Evolutionary conservation across 2,113 vertebrate genomes (phyloP).

Genomic region (Paracanthobrama guichenoti): DNA sequence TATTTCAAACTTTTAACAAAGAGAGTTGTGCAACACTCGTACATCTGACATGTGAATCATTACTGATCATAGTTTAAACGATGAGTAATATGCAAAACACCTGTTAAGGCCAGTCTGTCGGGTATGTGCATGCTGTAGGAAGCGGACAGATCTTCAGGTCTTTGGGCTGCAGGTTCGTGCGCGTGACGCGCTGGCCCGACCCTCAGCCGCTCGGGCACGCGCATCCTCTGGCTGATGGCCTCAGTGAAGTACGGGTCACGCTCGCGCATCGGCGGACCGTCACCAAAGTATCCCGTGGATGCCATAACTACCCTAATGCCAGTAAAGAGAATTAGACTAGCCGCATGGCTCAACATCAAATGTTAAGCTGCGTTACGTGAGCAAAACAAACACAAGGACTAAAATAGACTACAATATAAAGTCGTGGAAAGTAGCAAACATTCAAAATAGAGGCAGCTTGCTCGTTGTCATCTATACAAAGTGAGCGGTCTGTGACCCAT

Average conservation of each 20-base stretch:
- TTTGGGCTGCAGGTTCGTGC: constrained; percentile 33
- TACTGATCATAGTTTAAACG: background rate
- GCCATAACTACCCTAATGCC: constrained; percentile 14
- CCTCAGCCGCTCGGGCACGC: constrained; percentile 74
- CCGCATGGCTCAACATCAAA: background rate
- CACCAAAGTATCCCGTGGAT: constrained; percentile 19
- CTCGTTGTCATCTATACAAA: background rate
- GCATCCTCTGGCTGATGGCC: constrained; percentile 75
- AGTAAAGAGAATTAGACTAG: constrained; percentile 11
- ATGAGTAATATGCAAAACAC: constrained; percentile 54
- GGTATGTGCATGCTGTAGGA: constrained; percentile 77
- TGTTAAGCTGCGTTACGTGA: background rate
- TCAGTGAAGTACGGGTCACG: constrained; percentile 72
- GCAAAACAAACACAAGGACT: background rate
- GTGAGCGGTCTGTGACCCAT: background rate
- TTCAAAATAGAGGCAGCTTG: background rate
- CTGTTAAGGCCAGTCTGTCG: constrained; percentile 75
- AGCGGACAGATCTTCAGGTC: constrained; percentile 53
- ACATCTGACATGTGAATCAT: background rate
- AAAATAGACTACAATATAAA: background rate
- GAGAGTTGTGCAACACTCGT: background rate
- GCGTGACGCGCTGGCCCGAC: constrained; percentile 51
- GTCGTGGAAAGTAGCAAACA: background rate
- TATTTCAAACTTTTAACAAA: background rate
- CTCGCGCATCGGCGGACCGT: constrained; percentile 4